A percentile compares a stretch with the other conserved stretches of the same genome.
Evolutionary conservation across 2,888 invertebrate genomes (phyloP).

Genomic region (Amblyjoppa proteus): DNA sequence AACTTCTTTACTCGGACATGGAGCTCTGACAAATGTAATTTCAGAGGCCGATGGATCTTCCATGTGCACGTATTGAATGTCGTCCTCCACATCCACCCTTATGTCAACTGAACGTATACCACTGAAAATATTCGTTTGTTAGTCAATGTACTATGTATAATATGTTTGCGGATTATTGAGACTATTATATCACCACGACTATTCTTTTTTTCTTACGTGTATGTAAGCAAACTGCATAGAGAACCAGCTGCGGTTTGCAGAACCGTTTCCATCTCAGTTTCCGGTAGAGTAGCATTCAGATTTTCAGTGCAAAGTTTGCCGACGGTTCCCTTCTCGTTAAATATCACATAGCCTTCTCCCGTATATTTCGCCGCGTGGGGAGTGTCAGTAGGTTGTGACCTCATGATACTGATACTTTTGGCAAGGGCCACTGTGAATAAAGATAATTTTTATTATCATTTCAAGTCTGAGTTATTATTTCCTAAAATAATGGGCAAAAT

Average conservation of each 20-base stretch:
- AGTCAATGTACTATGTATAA: background rate
- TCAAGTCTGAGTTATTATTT: background rate
- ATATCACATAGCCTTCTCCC: conserved; percentile 93
- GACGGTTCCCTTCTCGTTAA: conserved; percentile 92
- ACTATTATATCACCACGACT: background rate
- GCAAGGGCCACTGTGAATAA: conserved; percentile 89
- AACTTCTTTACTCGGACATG: conserved; percentile 91
- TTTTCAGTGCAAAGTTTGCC: conserved; percentile 94
- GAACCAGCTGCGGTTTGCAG: conserved; percentile 91
- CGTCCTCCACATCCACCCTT: conserved; percentile 87
- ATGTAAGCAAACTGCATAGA: conserved; percentile 91
- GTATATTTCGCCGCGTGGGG: conserved; percentile 90
- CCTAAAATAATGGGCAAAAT: background rate
- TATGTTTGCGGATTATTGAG: background rate
- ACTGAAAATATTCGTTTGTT: conserved; percentile 84
- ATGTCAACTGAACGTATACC: conserved; percentile 90
- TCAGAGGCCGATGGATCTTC: conserved; percentile 93
- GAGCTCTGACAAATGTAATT: conserved; percentile 92
- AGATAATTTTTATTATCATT: background rate
- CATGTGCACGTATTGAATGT: conserved; percentile 91
- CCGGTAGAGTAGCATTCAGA: conserved; percentile 88
- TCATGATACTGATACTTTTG: conserved; percentile 89
- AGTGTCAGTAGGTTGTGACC: conserved; percentile 88
- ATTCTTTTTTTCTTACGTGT: conserved; percentile 87
- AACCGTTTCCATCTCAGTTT: conserved; percentile 85